Evolutionary conservation across 2,888 invertebrate species (phyloP).

Genomic region (Aleiodes testaceus): DNA sequence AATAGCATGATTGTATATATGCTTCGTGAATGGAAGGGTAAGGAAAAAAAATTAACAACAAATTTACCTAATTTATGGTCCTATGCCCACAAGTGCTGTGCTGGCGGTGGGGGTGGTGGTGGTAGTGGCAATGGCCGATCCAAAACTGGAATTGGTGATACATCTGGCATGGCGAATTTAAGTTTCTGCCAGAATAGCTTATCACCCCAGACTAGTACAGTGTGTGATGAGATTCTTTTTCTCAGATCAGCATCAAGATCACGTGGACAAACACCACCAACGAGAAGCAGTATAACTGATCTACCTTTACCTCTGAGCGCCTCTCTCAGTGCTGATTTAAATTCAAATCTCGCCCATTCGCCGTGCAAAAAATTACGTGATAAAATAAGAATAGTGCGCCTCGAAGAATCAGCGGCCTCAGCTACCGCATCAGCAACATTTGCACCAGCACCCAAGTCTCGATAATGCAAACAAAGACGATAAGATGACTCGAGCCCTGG

Average conservation of each 20-base stretch:
- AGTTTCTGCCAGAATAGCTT: slow-evolving; percentile 98
- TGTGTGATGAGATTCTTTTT: slow-evolving; percentile 91
- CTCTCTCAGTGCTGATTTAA: slow-evolving; percentile 93
- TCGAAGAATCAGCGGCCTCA: slow-evolving; percentile 92
- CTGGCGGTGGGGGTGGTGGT: slow-evolving; percentile 75
- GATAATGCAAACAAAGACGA: slow-evolving; percentile 91
- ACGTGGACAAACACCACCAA: slow-evolving; percentile 90
- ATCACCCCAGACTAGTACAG: slow-evolving; percentile 94
- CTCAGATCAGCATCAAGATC: slow-evolving; percentile 93
- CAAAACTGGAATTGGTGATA: slow-evolving; percentile 67
- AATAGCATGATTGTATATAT: background rate
- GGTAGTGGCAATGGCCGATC: slow-evolving; percentile 68
- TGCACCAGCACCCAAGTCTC: slow-evolving; percentile 91
- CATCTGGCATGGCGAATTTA: slow-evolving; percentile 90
- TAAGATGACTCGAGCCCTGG: slow-evolving; percentile 91
- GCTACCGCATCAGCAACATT: slow-evolving; percentile 94
- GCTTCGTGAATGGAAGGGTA: too few species aligned
- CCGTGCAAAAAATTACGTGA: slow-evolving; percentile 95
- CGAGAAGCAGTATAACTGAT: slow-evolving; percentile 90
- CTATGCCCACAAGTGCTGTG: slow-evolving; percentile 87
- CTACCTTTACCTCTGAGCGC: slow-evolving; percentile 89
- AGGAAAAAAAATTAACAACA: background rate
- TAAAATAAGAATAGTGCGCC: slow-evolving; percentile 90
- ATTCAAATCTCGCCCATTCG: slow-evolving; percentile 96
- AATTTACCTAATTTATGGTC: slow-evolving; percentile 50